phyloP scores from a whole-genome alignment of 2,113 vertebrate species.

The Indicator indicator region DNA sequence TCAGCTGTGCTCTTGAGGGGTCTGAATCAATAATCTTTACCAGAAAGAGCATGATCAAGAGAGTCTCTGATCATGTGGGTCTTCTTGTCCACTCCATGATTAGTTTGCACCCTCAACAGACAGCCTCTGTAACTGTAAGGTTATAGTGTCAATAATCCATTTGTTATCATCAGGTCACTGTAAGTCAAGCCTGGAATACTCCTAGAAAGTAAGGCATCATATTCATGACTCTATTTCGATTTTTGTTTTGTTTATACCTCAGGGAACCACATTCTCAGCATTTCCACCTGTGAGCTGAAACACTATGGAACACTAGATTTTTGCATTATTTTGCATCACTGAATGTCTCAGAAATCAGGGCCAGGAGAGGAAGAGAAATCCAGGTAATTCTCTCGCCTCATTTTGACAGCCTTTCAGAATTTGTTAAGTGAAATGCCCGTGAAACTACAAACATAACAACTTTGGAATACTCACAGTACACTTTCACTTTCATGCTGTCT shows the following conservation, averaged over 20 bases:
- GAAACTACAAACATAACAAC: neutral
- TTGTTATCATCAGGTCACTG: neutral
- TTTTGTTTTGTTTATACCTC: conserved; percentile 3
- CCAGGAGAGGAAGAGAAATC: neutral
- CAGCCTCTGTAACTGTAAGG: neutral
- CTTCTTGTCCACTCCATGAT: neutral
- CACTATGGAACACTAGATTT: neutral
- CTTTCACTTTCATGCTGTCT: neutral
- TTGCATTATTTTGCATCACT: conserved; percentile 33
- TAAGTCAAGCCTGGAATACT: neutral
- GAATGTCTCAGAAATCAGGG: conserved; percentile 10
- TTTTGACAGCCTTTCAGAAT: conserved; percentile 40
- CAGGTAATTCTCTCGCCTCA: neutral
- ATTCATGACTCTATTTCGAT: neutral
- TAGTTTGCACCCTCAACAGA: neutral
- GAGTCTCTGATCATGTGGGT: neutral
- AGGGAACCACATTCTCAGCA: neutral
- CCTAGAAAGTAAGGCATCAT: neutral
- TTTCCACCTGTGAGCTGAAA: neutral
- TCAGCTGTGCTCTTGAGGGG: neutral
- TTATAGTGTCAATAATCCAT: neutral
- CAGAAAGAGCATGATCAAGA: neutral
- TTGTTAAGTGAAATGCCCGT: neutral
- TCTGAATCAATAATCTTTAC: neutral
- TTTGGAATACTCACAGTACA: neutral